These are phyloP conservation scores for Octomys mimax DNA, from an alignment of 2,797 vertebrate genomes.

Conservation along the genomic window DNA sequence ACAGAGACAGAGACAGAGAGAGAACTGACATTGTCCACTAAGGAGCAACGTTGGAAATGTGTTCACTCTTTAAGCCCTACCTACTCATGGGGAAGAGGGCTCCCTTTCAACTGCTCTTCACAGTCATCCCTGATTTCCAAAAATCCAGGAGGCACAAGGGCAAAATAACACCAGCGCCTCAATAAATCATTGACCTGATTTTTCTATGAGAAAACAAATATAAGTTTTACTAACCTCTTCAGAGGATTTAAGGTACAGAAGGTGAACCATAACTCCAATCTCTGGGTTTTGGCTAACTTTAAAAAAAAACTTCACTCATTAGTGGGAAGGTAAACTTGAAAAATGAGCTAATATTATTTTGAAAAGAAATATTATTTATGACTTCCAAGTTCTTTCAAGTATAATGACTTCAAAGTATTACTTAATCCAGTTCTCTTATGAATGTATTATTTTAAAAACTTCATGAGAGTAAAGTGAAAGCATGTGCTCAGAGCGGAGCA, in stretches of 20 bases:
- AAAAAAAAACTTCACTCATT: conserved; percentile 54
- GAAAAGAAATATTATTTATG: conserved; percentile 68
- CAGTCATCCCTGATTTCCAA: conserved; percentile 45
- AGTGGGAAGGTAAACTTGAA: conserved; percentile 72
- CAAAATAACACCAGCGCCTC: conserved; percentile 54
- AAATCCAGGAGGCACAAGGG: conserved; percentile 14
- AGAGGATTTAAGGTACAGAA: conserved; percentile 66
- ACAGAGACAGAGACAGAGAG: not conserved
- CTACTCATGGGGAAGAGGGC: not conserved
- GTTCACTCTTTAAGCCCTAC: conserved; percentile 55
- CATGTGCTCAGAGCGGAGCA: not conserved
- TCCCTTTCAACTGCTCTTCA: conserved; percentile 42
- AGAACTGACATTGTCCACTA: conserved; percentile 56
- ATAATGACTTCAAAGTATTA: conserved; percentile 68
- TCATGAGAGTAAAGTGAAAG: conserved; percentile 53
- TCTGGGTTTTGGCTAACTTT: conserved; percentile 21
- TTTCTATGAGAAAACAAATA: conserved; percentile 78
- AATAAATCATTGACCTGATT: conserved; percentile 63
- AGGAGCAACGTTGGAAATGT: conserved; percentile 47
- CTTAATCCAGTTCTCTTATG: conserved; percentile 64
- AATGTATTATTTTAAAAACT: conserved; percentile 38
- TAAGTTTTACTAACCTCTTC: conserved; percentile 70
- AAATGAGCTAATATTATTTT: conserved; percentile 65
- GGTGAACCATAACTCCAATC: conserved; percentile 53
- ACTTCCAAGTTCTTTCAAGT: conserved; percentile 70